Base-by-base conservation (phyloP, 2,888 invertebrate genomes). In the Trichopoda pennipes region DNA sequence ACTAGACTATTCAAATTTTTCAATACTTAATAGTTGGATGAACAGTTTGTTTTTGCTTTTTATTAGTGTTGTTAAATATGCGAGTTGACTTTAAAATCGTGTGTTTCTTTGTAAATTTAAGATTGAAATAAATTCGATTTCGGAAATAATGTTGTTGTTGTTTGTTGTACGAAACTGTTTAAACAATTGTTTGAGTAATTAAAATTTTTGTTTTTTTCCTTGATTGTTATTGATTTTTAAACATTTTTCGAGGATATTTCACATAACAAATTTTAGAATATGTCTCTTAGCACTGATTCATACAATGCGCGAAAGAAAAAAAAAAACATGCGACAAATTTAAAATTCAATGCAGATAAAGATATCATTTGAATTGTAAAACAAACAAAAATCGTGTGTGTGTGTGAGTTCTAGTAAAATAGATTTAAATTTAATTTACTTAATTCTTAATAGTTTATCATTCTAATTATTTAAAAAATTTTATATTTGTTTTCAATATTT, bases 1-100 rank as follows among this genome's bases (percentile, higher is more conserved):
- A 51, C 3, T 4, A 63, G 28, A 44, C 60, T 60, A 60, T 72
- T 42, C 19, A 63, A 61, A 61, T 53, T 19, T 61, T 19, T 28
- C 60, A 28, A 42, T 61, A 53, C 12, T 32, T 32, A 53, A 63
- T 61, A 42, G 63, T 53, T 44, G 35, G 32, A 51, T 53, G 42
- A 51, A 58, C 60, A 23, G 28, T 16, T 16, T 16, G 0, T 23
- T 7, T n/a, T 56, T 74, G 14, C 63, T 32, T 23, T 7, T 17
- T 61, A n/a, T 47, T 10, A n/a, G 10, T 38, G 10, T 38, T 38
- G 23, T 28, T 28, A 38, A 12, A 38, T 12, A n/a, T 38, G 38
- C 44, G 35, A 32, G 56, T 58, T 58, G 38, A 49, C 47, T 61
- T 73, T 61, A 21, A 16, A 42, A 51, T 38, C 55, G 14, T 42